Conservation (phyloP, 2,888 invertebrate species). For the Tachina grossa region DNA sequence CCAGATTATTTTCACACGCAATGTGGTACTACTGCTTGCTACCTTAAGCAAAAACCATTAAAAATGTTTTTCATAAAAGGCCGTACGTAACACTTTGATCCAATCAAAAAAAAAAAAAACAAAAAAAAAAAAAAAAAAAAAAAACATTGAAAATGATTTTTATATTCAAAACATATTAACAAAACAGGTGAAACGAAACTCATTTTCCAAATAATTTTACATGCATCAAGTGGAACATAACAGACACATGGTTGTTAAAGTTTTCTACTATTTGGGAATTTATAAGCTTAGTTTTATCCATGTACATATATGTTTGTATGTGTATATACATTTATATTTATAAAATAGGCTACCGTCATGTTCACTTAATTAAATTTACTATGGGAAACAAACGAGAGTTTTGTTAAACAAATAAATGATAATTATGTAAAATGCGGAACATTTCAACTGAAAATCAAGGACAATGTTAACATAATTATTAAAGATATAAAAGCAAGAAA, state of each 20-base stretch:
- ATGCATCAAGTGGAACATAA: slow-evolving; percentile 53
- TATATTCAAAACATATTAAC: slow-evolving; percentile 47
- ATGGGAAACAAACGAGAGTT: slow-evolving; percentile 41
- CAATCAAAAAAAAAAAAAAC: too few species aligned
- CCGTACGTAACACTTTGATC: slow-evolving; percentile 17
- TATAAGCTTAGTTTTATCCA: slow-evolving; percentile 13
- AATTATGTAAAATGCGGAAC: slow-evolving; percentile 56
- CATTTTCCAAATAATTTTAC: slow-evolving; percentile 30
- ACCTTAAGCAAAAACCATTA: not conserved
- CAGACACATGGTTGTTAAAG: slow-evolving; percentile 59
- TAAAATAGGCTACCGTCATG: slow-evolving; percentile 54
- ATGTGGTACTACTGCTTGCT: not conserved
- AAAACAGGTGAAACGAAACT: slow-evolving; percentile 46
- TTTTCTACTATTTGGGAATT: not conserved
- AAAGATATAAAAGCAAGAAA: not conserved
- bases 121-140: too few species aligned
- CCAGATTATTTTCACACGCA: slow-evolving; percentile 18
- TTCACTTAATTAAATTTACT: slow-evolving; percentile 27
- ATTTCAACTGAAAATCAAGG: not conserved
- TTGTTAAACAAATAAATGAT: slow-evolving; percentile 59
- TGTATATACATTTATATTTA: slow-evolving; percentile 28
- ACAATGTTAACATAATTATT: slow-evolving; percentile 60
- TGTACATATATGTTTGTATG: not conserved
- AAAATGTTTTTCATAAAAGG: slow-evolving; percentile 21
- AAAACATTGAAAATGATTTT: slow-evolving; percentile 53